Percentiles rank a stretch among this genome's conserved stretches.
Conservation (phyloP, 37 sponge, comb jelly and placozoan species). For the Tethya wilhelma region DNA sequence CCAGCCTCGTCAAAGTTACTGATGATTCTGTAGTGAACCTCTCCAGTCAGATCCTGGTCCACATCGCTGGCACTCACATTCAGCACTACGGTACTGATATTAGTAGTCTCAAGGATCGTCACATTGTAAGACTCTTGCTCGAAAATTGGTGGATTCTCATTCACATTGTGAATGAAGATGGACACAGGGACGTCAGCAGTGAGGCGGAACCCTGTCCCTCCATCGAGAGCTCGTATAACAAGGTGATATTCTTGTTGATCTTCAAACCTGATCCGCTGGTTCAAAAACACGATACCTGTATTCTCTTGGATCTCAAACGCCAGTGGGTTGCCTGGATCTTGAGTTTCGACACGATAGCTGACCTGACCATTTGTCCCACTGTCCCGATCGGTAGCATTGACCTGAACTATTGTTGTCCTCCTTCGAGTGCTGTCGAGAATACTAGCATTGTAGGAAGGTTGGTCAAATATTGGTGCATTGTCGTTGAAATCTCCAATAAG, state of each 20-base stretch:
- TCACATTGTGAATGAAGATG: constrained; percentile 54
- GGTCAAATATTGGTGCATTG: constrained; percentile 42
- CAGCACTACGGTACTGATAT: constrained; percentile 32
- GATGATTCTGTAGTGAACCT: constrained; percentile 55
- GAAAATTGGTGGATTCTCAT: constrained; percentile 55
- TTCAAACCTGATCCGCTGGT: constrained; percentile 16
- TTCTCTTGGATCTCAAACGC: constrained; percentile 15
- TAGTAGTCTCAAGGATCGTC: constrained; percentile 36
- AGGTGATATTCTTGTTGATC: constrained; percentile 24
- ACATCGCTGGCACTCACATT: constrained; percentile 53
- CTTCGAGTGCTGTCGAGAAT: constrained; percentile 41
- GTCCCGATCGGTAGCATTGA: constrained; percentile 54
- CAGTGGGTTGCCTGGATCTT: background rate
- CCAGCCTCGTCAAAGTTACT: constrained; percentile 67
- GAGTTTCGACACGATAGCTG: constrained; percentile 21
- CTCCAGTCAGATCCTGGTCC: constrained; percentile 58
- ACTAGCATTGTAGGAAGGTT: constrained; percentile 1
- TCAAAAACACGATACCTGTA: constrained; percentile 39
- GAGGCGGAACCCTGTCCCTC: background rate
- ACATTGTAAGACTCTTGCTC: constrained; percentile 28
- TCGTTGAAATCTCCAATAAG: constrained; percentile 62
- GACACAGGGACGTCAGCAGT: constrained; percentile 15
- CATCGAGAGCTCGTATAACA: constrained; percentile 44
- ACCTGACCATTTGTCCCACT: constrained; percentile 58
- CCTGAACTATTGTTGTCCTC: background rate